Base-by-base conservation (phyloP, 2,888 invertebrate genomes). In the Scaptomyza reducta region DNA sequence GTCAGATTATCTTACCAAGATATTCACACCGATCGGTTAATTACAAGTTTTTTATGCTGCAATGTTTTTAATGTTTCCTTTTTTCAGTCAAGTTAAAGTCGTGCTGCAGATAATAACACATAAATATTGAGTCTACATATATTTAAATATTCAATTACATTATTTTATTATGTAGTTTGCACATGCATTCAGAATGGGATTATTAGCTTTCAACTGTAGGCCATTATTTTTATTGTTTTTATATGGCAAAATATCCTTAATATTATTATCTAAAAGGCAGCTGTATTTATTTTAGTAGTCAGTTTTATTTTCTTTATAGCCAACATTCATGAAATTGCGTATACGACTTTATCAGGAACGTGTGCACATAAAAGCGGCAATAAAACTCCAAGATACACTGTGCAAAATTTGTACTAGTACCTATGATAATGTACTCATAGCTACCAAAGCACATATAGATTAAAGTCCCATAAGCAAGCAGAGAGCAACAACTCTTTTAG, bases 21-120 rank as follows among this genome's bases (percentile, higher is more conserved):
- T 68, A 58, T 74, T 74, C 59, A 51, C 54, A 68, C 69, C 42
- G 50, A 49, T 58, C 56, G 67, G 49, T 58, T 66, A 29, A 29
- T 41, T 38, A 38, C 56, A n/a, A 16, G 45, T 35, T 66, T 14
- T 40, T 53, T 22, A n/a, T 6, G 38, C 16, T 22, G 33, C 33
- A 27, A 27, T 27, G 3, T 27, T 27, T 27, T 27, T 7, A 27
- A 27, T 22, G 22, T 22, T 22, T 22, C 22, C 22, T 3, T 22
- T 22, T 22, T 22, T 22, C 5, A 22, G 22, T 22, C 22, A 22
- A 22, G 3, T 22, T 22, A 22, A 22, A 22, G 22, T 22, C 22
- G 22, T 22, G 18, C 14, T 10, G 6, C 6, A 27, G 27, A 27
- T 27, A 7, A 9, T 7, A 6, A 27, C 6, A 27, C 1, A 27